Base-by-base conservation (phyloP, 2,797 vertebrate species). In the Jordanella pulchra region DNA sequence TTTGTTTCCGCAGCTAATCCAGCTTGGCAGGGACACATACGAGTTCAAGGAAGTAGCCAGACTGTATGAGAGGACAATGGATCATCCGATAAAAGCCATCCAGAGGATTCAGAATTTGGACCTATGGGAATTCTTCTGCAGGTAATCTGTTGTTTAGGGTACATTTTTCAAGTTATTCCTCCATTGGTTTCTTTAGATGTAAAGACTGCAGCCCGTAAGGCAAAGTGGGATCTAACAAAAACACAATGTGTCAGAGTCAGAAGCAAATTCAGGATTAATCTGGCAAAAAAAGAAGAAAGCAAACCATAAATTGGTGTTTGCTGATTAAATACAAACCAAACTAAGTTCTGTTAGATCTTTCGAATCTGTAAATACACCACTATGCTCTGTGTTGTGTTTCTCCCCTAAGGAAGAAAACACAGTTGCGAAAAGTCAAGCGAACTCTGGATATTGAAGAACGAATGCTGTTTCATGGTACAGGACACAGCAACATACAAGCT, bases 51-150 rank as follows among this genome's bases (percentile, higher is more conserved):
- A 98, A 92, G 97, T 99, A 25, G 95, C 96, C 79, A 92, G 93
- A 77, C 93, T 97, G 77, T 99, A 98, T 87, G 97, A 96, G 74
- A 95, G 96, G 91, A 98, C 97, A 18, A 96, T 99, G 96, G 95
- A 95, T 89, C 95, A 95, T 85, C 94, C 95, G 42, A 96, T 99
- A 86, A 96, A 95, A 93, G 95, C 94, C 85, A 96, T 99, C 86
- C 96, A 97, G 89, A 96, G 98, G 93, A 96, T 99, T 88, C 97
- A 99, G 90, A 99, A 99, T 89, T 89, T 99, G 89, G 97, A 99
- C 84, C 91, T 99, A 78, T 99, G 97, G 98, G 98, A 99, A 90
- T 98, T 99, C 90, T 99, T 96, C 89, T 99, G 97, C 97, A 97
- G 97, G 98, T 98, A 91, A 88, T 30, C 4, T 60, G 23, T 4